These are phyloP conservation scores for Calephelis virginiensis DNA, from an alignment of 1,140 invertebrate genomes.

Conservation along the genomic window DNA sequence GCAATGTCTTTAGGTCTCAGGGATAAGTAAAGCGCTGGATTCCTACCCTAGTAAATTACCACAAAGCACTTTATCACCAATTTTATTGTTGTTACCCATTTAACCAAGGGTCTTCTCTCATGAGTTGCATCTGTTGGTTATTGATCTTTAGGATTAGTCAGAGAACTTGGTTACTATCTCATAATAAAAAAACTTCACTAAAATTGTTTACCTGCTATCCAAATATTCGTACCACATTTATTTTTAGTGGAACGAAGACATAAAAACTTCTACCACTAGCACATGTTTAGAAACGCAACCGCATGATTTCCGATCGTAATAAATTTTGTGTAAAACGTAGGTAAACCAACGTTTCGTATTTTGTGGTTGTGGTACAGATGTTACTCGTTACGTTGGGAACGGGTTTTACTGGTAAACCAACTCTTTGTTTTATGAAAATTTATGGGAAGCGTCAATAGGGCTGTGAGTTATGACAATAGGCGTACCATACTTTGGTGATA, in stretches of 20 bases:
- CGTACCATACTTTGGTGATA: too few relatives aligned
- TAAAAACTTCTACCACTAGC: conserved; percentile 3
- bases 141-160: too few relatives aligned
- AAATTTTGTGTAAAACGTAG: conserved; percentile 11
- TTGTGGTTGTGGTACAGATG: conserved; percentile 7
- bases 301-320: conserved; percentile 3
- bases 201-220: neutral
- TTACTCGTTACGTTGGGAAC: neutral
- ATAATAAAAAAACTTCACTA: neutral
- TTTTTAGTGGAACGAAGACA: neutral
- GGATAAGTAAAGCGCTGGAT: too few relatives aligned
- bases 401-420: neutral
- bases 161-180: too few relatives aligned
- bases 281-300: conserved; percentile 9
- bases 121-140: too few relatives aligned
- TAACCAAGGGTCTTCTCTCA: too few relatives aligned
- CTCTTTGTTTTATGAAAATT: conserved; percentile 8
- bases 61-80: too few relatives aligned
- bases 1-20: too few relatives aligned
- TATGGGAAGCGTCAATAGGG: neutral
- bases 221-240: neutral
- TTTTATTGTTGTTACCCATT: too few relatives aligned
- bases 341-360: neutral
- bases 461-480: neutral
- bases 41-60: too few relatives aligned